Conservation (phyloP, 2,888 invertebrate species). For the Scaptomyza parva region DNA sequence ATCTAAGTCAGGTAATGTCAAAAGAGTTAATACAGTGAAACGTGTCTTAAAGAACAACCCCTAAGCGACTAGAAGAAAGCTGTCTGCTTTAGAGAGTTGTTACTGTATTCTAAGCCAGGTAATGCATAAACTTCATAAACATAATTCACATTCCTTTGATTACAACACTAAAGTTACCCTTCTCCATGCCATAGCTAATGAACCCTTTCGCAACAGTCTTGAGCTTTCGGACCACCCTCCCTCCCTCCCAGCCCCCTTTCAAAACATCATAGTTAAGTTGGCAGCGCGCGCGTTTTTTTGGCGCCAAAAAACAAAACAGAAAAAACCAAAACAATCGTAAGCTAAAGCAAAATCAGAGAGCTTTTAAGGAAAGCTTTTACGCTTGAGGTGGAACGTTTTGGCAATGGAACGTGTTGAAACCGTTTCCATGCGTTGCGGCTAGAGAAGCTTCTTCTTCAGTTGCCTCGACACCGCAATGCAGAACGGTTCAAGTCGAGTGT, state of each 20-base stretch:
- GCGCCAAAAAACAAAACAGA: conserved; percentile 45
- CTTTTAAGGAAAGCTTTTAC: conserved; percentile 40
- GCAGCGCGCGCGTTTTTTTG: conserved; percentile 41
- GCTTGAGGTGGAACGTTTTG: conserved; percentile 31
- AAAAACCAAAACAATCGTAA: too few relatives aligned
- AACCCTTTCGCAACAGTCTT: background rate
- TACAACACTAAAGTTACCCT: background rate
- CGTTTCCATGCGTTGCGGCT: conserved; percentile 5
- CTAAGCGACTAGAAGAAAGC: too few relatives aligned
- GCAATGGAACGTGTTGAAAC: conserved; percentile 36
- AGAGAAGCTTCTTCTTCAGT: conserved; percentile 33
- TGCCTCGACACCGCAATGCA: conserved; percentile 7
- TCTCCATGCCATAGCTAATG: conserved; percentile 4
- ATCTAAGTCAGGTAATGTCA: too few relatives aligned
- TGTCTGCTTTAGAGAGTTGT: too few relatives aligned
- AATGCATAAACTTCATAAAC: too few relatives aligned
- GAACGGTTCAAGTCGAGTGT: conserved; percentile 11
- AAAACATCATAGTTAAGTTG: conserved; percentile 30
- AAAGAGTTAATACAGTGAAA: too few relatives aligned
- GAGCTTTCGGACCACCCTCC: conserved; percentile 31
- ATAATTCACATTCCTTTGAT: too few relatives aligned
- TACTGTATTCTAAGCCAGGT: too few relatives aligned
- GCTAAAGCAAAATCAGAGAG: conserved; percentile 37
- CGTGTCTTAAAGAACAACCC: too few relatives aligned
- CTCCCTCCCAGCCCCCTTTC: background rate